Percentiles rank a stretch among this genome's conserved stretches.
Conservation (phyloP, 2,888 invertebrate genomes). For the Aleiodes testaceus region DNA sequence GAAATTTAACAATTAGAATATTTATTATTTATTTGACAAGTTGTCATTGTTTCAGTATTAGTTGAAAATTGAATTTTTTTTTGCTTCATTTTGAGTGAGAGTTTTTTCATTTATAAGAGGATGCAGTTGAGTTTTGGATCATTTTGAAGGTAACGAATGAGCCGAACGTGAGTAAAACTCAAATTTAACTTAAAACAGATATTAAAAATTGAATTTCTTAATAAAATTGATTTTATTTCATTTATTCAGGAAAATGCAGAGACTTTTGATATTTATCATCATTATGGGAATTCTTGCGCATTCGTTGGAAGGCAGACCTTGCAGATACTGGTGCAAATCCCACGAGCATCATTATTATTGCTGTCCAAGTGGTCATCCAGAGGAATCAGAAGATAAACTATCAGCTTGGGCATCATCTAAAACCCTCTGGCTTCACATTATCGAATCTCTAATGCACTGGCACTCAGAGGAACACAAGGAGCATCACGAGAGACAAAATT, state of each 20-base stretch:
- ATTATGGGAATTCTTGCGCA: not conserved
- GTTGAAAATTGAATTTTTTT: not conserved
- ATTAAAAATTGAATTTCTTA: not conserved
- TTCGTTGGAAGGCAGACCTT: constrained; percentile 36
- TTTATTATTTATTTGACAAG: constrained; percentile 9
- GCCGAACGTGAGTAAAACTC: no score
- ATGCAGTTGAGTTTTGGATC: not conserved
- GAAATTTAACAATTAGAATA: constrained; percentile 3
- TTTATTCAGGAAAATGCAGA: constrained; percentile 4
- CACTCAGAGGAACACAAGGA: not conserved
- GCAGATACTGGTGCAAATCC: constrained; percentile 61
- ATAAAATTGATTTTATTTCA: not conserved
- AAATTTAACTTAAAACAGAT: not conserved
- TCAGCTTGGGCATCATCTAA: constrained; percentile 47
- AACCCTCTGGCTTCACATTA: constrained; percentile 49
- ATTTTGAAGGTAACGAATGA: not conserved
- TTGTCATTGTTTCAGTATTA: not conserved
- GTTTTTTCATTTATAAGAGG: constrained; percentile 12
- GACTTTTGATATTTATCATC: not conserved
- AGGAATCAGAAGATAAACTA: constrained; percentile 27
- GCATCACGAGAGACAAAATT: constrained; percentile 39
- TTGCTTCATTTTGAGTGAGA: not conserved
- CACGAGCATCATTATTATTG: constrained; percentile 56
- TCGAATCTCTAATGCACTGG: constrained; percentile 33
- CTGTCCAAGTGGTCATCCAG: constrained; percentile 54